Evolutionary conservation across 2,113 vertebrate species (phyloP).

Genomic region (Semnopithecus entellus): DNA sequence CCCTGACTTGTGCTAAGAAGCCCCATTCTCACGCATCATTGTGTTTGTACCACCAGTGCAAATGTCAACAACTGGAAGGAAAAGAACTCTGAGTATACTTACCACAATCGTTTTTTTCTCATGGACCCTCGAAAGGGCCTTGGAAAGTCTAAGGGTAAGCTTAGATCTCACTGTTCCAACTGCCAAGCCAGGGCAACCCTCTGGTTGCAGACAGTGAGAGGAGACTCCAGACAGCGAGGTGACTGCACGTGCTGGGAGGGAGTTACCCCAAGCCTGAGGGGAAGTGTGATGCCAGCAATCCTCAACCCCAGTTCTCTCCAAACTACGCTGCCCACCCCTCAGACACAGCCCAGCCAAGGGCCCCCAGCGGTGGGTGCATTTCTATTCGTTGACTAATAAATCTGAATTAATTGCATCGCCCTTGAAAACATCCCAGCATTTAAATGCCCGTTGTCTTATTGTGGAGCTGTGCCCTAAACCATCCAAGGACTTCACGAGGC

Average conservation of each 20-base stretch:
- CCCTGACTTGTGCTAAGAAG: neutral
- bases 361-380: neutral
- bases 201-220: neutral
- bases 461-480: neutral
- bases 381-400: neutral
- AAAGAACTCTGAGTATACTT: neutral
- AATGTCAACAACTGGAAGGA: neutral
- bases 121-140: neutral
- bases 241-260: neutral
- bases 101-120: neutral
- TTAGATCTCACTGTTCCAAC: neutral
- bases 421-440: neutral
- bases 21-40: neutral
- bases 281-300: accelerated
- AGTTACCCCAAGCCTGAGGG: too few relatives aligned
- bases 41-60: neutral
- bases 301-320: neutral
- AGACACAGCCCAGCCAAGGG: neutral
- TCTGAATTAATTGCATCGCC: neutral
- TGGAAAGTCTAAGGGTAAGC: neutral
- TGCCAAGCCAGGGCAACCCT: neutral
- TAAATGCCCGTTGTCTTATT: neutral
- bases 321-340: too few relatives aligned
- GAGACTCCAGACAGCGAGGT: neutral
- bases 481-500: neutral